These are phyloP conservation scores for Cremastinae sp. DNA, from an alignment of 2,888 invertebrate genomes.

Conservation along the genomic window DNA sequence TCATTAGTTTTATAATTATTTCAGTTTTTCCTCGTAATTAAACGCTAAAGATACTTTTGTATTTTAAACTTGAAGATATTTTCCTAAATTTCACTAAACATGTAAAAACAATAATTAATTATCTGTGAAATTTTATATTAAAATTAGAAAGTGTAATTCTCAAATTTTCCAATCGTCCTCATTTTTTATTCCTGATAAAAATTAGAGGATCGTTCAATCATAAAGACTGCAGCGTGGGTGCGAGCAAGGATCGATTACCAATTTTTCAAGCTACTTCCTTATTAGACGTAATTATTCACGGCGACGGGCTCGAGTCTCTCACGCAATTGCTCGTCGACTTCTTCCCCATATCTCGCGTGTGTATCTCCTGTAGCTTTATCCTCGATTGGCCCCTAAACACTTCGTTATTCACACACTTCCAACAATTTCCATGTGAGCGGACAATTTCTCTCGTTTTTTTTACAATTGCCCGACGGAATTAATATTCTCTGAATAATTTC, in stretches of 20 bases:
- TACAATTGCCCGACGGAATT: neutral
- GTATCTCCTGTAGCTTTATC: conserved; percentile 12
- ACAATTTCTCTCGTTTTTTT: neutral
- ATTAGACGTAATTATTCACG: conserved; percentile 59
- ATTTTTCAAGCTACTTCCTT: conserved; percentile 59
- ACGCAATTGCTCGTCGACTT: conserved; percentile 37
- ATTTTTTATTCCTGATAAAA: neutral
- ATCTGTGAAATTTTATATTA: too few species aligned
- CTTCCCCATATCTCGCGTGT: neutral
- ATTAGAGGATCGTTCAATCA: conserved; percentile 31
- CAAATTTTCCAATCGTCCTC: neutral
- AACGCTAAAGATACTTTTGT: too few species aligned
- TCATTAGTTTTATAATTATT: too few species aligned
- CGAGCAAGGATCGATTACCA: conserved; percentile 51
- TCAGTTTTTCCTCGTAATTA: too few species aligned
- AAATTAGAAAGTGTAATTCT: too few species aligned
- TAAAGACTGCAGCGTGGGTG: conserved; percentile 44
- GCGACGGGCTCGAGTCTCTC: conserved; percentile 45
- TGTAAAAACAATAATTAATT: too few species aligned
- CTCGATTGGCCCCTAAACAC: conserved; percentile 37
- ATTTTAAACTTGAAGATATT: too few species aligned
- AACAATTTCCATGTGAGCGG: neutral
- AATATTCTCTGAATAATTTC: neutral
- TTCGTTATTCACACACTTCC: conserved; percentile 1
- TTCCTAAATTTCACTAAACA: too few species aligned